Conservation (phyloP, 2,888 invertebrate species). For the Psococerastis gibbosa region DNA sequence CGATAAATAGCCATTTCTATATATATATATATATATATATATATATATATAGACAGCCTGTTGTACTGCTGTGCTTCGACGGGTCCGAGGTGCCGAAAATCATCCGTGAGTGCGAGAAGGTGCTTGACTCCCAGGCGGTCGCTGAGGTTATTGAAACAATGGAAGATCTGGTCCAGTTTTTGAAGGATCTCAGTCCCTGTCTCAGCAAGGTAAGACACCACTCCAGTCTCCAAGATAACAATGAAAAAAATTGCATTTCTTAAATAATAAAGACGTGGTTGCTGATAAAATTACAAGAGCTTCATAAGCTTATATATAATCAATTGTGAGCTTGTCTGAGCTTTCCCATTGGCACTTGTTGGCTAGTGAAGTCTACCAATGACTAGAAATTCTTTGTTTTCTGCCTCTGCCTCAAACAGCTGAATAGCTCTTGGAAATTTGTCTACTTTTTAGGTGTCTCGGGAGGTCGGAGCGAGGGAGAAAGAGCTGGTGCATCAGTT, state of each 20-base stretch:
- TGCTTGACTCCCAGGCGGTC: slow-evolving; percentile 92
- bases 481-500: slow-evolving; percentile 95
- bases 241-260: too few relatives aligned
- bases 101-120: slow-evolving; percentile 89
- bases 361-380: background rate
- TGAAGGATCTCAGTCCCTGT: slow-evolving; percentile 80
- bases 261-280: too few relatives aligned
- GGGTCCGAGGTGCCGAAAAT: slow-evolving; percentile 99
- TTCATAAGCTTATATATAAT: too few relatives aligned
- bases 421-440: too few relatives aligned
- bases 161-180: slow-evolving; percentile 94
- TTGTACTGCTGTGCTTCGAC: slow-evolving; percentile 92
- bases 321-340: too few relatives aligned
- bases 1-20: too few relatives aligned
- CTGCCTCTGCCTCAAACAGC: background rate
- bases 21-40: too few relatives aligned
- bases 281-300: too few relatives aligned
- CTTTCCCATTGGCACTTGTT: too few relatives aligned
- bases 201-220: slow-evolving; percentile 62
- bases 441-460: slow-evolving; percentile 33
- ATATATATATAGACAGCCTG: too few relatives aligned
- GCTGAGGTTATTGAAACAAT: slow-evolving; percentile 97
- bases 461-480: slow-evolving; percentile 81
- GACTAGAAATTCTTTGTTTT: background rate
- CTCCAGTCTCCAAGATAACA: too few relatives aligned